Evolutionary conservation across 2,797 vertebrate species (phyloP).

Genomic region (Micropoecilia bifurca): DNA sequence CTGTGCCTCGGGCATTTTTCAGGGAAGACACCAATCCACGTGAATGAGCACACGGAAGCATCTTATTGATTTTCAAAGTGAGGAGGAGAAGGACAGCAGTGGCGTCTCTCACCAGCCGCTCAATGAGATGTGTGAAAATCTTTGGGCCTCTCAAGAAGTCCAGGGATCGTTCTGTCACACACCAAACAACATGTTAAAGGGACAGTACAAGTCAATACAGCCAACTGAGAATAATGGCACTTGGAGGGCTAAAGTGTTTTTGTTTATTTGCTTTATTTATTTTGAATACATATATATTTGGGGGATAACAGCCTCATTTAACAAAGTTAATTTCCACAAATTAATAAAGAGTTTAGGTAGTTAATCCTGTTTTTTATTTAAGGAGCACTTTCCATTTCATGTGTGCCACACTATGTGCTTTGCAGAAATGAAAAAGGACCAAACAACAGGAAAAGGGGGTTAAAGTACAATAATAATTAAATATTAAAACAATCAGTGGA

Average conservation of each 20-base stretch:
- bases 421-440: background rate
- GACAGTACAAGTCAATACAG: conserved; percentile 53
- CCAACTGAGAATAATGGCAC: conserved; percentile 40
- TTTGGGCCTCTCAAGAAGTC: conserved; percentile 58
- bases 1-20: conserved; percentile 57
- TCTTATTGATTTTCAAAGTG: conserved; percentile 79
- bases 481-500: background rate
- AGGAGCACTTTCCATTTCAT: background rate
- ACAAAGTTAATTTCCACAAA: background rate
- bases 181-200: conserved; percentile 58
- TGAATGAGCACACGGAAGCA: conserved; percentile 59
- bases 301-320: background rate
- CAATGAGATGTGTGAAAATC: conserved; percentile 76
- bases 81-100: conserved; percentile 49
- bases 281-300: background rate
- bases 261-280: conserved; percentile 3
- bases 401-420: background rate
- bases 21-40: conserved; percentile 53
- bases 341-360: background rate
- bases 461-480: background rate
- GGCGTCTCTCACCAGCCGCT: conserved; percentile 67
- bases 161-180: conserved; percentile 62
- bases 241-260: conserved; percentile 1
- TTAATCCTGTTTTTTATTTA: background rate
- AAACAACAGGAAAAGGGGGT: background rate